These are phyloP conservation scores for Trachops cirrhosus DNA, from an alignment of 2,797 vertebrate species.

Conservation along the genomic window DNA sequence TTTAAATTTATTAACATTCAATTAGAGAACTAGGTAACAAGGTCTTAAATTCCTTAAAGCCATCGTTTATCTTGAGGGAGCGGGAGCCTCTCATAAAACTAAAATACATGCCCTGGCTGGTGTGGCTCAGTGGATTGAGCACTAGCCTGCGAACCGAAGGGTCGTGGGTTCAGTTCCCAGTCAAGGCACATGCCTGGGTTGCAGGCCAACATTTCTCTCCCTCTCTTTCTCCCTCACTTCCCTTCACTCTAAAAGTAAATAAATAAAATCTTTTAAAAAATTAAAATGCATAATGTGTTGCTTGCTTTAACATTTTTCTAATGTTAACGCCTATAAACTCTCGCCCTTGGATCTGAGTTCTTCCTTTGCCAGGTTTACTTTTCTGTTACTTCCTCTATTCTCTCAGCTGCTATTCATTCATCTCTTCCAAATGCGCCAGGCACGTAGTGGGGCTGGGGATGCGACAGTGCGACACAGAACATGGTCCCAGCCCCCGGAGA, in stretches of 20 bases:
- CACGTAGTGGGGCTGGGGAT: neutral
- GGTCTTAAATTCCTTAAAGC: neutral
- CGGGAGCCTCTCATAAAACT: neutral
- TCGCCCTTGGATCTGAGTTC: neutral
- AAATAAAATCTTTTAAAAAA: too few relatives aligned
- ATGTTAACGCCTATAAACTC: neutral
- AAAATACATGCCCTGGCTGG: too few relatives aligned
- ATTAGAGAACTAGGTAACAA: neutral
- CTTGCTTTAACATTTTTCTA: neutral
- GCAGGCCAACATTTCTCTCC: too few relatives aligned
- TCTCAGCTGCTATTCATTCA: neutral
- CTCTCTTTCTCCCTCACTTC: too few relatives aligned
- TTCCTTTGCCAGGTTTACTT: neutral
- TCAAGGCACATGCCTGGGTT: too few relatives aligned
- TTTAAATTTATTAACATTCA: neutral
- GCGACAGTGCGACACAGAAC: fast-evolving
- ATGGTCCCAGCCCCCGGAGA: neutral
- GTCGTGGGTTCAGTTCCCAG: too few relatives aligned
- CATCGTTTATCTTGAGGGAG: neutral
- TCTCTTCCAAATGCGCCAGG: neutral
- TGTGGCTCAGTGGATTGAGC: too few relatives aligned
- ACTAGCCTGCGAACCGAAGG: too few relatives aligned
- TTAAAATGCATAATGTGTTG: neutral
- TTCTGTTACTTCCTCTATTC: neutral
- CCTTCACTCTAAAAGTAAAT: too few relatives aligned